Evolutionary conservation across 2,888 invertebrate genomes (phyloP), one percentile per base, ranked within the genome.

Genomic region (Euphydryas editha): DNA sequence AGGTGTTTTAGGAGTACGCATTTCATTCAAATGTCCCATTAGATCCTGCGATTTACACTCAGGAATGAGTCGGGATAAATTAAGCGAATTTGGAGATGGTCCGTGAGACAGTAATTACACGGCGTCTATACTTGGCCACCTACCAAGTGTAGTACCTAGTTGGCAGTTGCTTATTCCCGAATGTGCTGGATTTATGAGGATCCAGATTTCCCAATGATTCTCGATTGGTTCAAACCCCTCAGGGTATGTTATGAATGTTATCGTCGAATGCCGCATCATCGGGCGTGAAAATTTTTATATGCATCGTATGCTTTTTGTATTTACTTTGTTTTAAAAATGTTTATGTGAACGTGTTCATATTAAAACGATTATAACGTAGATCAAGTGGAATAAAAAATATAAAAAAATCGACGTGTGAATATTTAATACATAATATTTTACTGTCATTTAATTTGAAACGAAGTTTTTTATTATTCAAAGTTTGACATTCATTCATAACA

Each of bases 61-160:
- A 79, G 77, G 79, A 84, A 80, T 80, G 81, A 82, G 82, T 80
- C 83, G 78, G 84, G 84, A 86, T 84, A 87, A 90, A 92, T 92
- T 91, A 90, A 87, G 88, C 88, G 90, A 92, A 92, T 92, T 90
- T 90, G 90, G 90, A 90, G 83, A 79, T 79, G 78, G 82, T 83
- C 86, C 85, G 85, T 87, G 89, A 85, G 87, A 85, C 84, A 84
- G 90, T 88, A 90, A 91, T 92, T 90, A 90, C 84, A 80, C 83
- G 80, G 81, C 81, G 84, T 81, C 83, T 83, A 79, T 85, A 86
- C 81, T 90, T 92, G 91, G 91, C 87, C 83, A 78, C 71, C 80
- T 81, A 90, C 89, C 90, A 90, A 79, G 72, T 78, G 78, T 24
- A 51, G 49, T 78, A 76, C 76, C 72, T 73, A 67, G 74, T 69